Base-by-base conservation (phyloP, 2,888 invertebrate species). In the Amiota mariae region DNA sequence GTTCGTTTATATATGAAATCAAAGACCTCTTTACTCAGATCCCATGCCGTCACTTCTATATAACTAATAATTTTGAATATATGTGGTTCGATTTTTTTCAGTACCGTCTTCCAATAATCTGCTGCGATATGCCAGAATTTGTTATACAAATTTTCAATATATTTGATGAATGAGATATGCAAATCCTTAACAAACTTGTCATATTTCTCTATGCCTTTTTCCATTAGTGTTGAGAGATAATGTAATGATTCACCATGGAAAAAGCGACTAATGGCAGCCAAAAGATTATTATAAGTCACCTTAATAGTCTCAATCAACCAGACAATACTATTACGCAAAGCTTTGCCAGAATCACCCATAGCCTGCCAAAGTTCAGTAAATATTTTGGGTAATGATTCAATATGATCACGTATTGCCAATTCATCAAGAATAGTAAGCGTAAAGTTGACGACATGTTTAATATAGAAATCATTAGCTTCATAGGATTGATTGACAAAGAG, bases 271-370 rank as follows among this genome's bases (percentile, higher is more conserved):
- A 94, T 91, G 3, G 94, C 93, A 36, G 94, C 93, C 10, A 94
- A 90, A 15, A 94, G 91, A 82, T 94, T 94, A 36, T 93, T 91
- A 82, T 95, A 95, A 0, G 94, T 94, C 59, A 90, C 91, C 85
- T 94, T 95, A 0, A 95, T 91, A 75, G 92, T 82, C 11, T 90
- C 88, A 0, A 95, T 93, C 0, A 95, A 92, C 93, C 94, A 95
- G 0, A 93, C 90, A 11, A 96, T 90, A 78, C 95, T 95, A 78
- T 94, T 93, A 66, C 95, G 93, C 20, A 96, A 92, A 0, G 95
- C 95, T 79, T 94, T 92, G 10, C 95, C 95, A 0, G 96, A 95
- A 72, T 95, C 95, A 0, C 96, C 96, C 95, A 96, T 95, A 81
- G 95, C 93, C 8, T 95, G 94, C 95, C 95, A 95, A 85, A 96